Conservation (phyloP, 2,888 invertebrate genomes). For the Vannuccia rotundouncinata region DNA sequence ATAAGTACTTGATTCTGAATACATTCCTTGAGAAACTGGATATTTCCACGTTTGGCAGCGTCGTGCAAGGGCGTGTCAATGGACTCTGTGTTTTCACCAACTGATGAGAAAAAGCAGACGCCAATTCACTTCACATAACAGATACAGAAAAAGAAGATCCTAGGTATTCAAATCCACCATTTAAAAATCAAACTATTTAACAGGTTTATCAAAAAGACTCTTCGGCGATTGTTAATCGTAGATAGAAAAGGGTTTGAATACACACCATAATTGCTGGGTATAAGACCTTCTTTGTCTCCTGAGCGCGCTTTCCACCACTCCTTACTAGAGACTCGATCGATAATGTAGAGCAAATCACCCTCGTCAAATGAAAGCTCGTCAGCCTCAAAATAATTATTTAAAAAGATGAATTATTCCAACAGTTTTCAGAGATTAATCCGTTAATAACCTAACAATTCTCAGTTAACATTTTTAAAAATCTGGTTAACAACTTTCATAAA, state of each 20-base stretch:
- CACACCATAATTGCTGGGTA: slow-evolving; percentile 65
- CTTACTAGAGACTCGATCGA: slow-evolving; percentile 59
- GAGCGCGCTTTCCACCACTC: slow-evolving; percentile 63
- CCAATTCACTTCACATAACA: no score
- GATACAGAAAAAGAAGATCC: no score
- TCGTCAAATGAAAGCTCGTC: slow-evolving; percentile 65
- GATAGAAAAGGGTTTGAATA: no score
- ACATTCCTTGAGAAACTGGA: slow-evolving; percentile 62
- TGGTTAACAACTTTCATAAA: no score
- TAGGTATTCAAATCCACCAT: no score
- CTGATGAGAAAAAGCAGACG: no score
- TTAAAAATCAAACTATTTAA: neutral
- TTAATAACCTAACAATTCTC: no score
- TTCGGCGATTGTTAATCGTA: no score
- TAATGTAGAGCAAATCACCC: slow-evolving; percentile 63
- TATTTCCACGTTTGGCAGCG: slow-evolving; percentile 64
- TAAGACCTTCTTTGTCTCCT: slow-evolving; percentile 60
- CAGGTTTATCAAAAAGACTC: slow-evolving; percentile 40
- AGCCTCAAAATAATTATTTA: slow-evolving; percentile 53
- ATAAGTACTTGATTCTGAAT: slow-evolving; percentile 61
- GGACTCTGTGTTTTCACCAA: slow-evolving; percentile 61
- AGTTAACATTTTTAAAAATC: no score
- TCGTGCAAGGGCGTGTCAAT: slow-evolving; percentile 64
- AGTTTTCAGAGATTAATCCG: no score
- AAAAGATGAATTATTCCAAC: no score